These are phyloP conservation scores for Potamilus streckersoni DNA, from an alignment of 1,140 invertebrate species.

Conservation along the genomic window DNA sequence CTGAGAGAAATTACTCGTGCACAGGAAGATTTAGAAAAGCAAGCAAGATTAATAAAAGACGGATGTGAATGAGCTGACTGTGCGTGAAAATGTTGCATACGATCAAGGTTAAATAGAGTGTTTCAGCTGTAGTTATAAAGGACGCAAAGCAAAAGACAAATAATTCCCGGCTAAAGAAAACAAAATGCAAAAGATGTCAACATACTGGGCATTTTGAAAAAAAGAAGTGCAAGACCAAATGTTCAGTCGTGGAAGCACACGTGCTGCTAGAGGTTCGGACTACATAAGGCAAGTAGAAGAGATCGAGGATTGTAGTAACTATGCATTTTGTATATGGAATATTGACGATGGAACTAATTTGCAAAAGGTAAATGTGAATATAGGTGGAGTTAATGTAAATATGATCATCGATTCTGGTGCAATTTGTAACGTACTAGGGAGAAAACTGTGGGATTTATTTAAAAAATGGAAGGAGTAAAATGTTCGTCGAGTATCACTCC, in stretches of 20 bases:
- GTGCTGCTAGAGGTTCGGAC: too few species aligned
- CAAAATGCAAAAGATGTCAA: background rate
- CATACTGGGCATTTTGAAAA: too few species aligned
- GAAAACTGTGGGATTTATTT: slow-evolving; percentile 4
- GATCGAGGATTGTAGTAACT: too few species aligned
- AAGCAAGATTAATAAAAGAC: background rate
- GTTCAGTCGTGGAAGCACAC: too few species aligned
- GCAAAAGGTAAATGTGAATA: background rate
- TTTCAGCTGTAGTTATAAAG: background rate
- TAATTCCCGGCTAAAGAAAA: background rate
- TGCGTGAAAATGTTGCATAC: background rate
- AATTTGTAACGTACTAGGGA: slow-evolving; percentile 16
- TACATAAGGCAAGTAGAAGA: too few species aligned
- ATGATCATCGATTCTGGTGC: slow-evolving; percentile 27
- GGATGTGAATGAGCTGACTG: background rate
- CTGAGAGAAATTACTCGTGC: slow-evolving; percentile 3
- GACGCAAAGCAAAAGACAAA: background rate
- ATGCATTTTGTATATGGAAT: background rate
- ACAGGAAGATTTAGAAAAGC: slow-evolving; percentile 3
- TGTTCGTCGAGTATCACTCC: background rate
- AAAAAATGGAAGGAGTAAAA: slow-evolving; percentile 11
- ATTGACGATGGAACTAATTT: background rate
- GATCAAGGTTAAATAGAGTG: slow-evolving; percentile 1
- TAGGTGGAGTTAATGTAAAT: background rate
- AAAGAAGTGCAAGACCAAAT: too few species aligned